Percentiles rank a stretch among this genome's conserved stretches.
phyloP scores from a whole-genome alignment of 2,113 vertebrate species.

The Microcebus lehilahytsara region DNA sequence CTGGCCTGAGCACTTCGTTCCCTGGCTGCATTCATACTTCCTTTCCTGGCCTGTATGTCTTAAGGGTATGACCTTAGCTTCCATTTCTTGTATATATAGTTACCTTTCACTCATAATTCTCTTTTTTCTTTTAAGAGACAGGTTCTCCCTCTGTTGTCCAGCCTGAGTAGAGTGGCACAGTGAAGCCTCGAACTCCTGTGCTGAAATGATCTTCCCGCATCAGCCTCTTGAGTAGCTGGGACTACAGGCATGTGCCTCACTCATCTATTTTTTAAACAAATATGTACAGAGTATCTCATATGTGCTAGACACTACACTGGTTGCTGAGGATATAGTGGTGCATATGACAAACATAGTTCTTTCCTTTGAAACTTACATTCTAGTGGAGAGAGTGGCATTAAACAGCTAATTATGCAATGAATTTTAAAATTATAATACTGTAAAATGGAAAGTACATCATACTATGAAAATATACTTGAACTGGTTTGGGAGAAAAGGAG shows the following conservation, averaged over 20 bases:
- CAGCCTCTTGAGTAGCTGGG: too few species aligned
- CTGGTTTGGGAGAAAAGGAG: neutral
- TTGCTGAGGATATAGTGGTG: neutral
- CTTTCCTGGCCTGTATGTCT: neutral
- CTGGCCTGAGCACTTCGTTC: conserved; percentile 9
- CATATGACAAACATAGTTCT: neutral
- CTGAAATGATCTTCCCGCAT: too few species aligned
- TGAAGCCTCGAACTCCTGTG: too few species aligned
- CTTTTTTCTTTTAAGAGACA: too few species aligned
- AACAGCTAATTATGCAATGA: conserved; percentile 33
- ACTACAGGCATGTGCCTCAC: neutral
- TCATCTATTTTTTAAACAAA: conserved; percentile 46
- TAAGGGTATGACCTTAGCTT: conserved; percentile 30
- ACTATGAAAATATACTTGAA: neutral
- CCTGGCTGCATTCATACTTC: neutral
- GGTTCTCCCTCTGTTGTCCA: too few species aligned
- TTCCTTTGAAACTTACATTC: conserved; percentile 22
- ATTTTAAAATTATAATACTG: conserved; percentile 33
- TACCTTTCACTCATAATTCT: conserved; percentile 48
- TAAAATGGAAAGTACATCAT: neutral
- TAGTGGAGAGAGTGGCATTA: neutral
- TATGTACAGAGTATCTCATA: neutral
- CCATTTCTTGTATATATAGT: conserved; percentile 31
- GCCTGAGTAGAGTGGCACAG: too few species aligned
- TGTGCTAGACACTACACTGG: neutral